Evolutionary conservation across 2,888 invertebrate genomes (phyloP).

Genomic region (Agrochola macilenta): DNA sequence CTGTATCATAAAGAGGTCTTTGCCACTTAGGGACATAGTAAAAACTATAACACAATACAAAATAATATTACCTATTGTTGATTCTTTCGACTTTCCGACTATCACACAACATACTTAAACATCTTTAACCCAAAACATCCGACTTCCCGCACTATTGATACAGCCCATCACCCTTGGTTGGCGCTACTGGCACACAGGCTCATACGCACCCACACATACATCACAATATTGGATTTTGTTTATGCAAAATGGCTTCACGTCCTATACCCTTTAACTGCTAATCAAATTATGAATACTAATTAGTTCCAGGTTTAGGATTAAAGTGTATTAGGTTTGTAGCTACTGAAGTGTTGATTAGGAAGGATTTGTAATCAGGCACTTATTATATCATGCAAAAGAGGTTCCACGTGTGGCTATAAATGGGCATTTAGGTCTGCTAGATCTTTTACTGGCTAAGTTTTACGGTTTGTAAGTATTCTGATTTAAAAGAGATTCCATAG

Average conservation of each 20-base stretch:
- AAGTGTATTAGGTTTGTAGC: conserved; percentile 1
- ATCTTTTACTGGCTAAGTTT: not conserved
- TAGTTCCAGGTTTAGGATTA: conserved; percentile 61
- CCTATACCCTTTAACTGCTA: conserved; percentile 67
- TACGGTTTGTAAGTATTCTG: too few relatives aligned
- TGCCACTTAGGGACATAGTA: too few relatives aligned
- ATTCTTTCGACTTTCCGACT: conserved; percentile 12
- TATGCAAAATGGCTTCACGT: conserved; percentile 84
- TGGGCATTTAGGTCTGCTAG: not conserved
- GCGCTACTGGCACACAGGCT: conserved; percentile 66
- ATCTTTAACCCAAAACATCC: conserved; percentile 3
- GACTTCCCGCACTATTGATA: conserved; percentile 69
- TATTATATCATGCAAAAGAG: not conserved
- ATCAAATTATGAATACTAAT: conserved; percentile 72
- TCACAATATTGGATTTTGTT: conserved; percentile 86
- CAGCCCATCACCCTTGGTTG: conserved; percentile 72
- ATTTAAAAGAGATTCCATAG: too few relatives aligned
- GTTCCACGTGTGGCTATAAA: not conserved
- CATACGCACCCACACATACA: conserved; percentile 67
- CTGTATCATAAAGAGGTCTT: not conserved
- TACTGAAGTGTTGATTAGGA: conserved; percentile 2
- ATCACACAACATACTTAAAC: not conserved
- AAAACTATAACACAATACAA: too few relatives aligned
- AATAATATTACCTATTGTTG: not conserved
- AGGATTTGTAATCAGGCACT: not conserved